Percentiles rank a stretch among this genome's conserved stretches.
Conservation (phyloP, 1,140 invertebrate species). For the Caerostris darwini region DNA sequence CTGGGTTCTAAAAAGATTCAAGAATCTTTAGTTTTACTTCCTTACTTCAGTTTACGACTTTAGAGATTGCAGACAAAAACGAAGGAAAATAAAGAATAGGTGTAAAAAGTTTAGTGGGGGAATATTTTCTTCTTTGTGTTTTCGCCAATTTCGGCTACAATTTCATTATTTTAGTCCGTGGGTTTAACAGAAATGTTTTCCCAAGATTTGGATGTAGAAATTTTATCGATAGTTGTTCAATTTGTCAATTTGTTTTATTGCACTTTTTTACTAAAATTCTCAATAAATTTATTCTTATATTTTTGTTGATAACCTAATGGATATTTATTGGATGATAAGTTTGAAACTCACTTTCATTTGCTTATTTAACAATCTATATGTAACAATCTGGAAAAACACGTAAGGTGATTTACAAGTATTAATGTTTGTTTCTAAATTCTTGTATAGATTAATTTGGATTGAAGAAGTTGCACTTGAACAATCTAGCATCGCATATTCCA, state of each 20-base stretch:
- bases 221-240: neutral
- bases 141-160: neutral
- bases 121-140: neutral
- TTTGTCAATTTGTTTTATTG: neutral
- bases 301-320: too few relatives aligned
- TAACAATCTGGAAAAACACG: too few relatives aligned
- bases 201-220: neutral
- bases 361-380: too few relatives aligned
- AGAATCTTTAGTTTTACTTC: constrained; percentile 40
- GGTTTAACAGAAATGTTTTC: neutral
- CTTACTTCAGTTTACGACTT: constrained; percentile 39
- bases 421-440: too few relatives aligned
- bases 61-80: neutral
- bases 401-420: too few relatives aligned
- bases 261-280: neutral
- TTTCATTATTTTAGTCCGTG: neutral
- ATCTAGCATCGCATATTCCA: too few relatives aligned
- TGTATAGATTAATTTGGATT: too few relatives aligned
- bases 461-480: too few relatives aligned
- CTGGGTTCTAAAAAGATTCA: constrained; percentile 38
- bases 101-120: constrained; percentile 28
- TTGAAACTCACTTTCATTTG: too few relatives aligned
- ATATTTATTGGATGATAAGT: too few relatives aligned
- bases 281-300: too few relatives aligned
- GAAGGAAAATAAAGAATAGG: constrained; percentile 4